Conservation (phyloP, 2,888 invertebrate genomes). For the Ormyrus rosae region DNA sequence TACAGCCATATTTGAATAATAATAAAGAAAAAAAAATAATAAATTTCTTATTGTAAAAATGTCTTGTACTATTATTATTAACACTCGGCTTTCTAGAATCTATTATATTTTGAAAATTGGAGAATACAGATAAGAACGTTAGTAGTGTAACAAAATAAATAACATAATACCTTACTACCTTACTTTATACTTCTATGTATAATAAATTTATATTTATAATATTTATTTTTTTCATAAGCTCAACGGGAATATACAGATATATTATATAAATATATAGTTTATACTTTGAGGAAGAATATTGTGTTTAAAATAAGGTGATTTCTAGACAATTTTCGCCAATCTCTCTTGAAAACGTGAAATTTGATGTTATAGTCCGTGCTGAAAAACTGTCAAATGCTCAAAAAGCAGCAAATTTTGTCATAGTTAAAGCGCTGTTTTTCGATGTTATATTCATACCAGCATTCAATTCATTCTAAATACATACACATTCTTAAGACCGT, state of each 20-base stretch:
- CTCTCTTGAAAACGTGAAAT: constrained; percentile 15
- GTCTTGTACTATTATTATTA: background rate
- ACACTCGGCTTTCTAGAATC: constrained; percentile 30
- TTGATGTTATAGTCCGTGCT: constrained; percentile 5
- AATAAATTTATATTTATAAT: constrained; percentile 38
- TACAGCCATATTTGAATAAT: constrained; percentile 43
- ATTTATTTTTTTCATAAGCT: constrained; percentile 32
- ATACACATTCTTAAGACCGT: background rate
- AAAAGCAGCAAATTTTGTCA: constrained; percentile 27
- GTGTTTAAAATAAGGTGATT: constrained; percentile 2
- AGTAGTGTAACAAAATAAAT: constrained; percentile 1
- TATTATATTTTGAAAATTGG: constrained; percentile 17
- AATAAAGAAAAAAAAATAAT: constrained; percentile 15
- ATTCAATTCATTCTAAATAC: background rate
- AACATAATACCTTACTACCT: constrained; percentile 8
- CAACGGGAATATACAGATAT: background rate
- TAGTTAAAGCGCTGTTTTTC: constrained; percentile 12
- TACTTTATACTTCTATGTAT: constrained; percentile 38
- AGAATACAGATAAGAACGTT: constrained; percentile 1
- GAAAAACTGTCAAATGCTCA: constrained; percentile 36
- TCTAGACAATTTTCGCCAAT: background rate
- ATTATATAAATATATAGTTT: constrained; percentile 22
- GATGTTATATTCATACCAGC: background rate
- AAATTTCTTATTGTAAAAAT: constrained; percentile 21
- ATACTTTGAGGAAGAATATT: background rate